Conservation (phyloP, 2,113 vertebrate genomes). For the Indicator maculatus region DNA sequence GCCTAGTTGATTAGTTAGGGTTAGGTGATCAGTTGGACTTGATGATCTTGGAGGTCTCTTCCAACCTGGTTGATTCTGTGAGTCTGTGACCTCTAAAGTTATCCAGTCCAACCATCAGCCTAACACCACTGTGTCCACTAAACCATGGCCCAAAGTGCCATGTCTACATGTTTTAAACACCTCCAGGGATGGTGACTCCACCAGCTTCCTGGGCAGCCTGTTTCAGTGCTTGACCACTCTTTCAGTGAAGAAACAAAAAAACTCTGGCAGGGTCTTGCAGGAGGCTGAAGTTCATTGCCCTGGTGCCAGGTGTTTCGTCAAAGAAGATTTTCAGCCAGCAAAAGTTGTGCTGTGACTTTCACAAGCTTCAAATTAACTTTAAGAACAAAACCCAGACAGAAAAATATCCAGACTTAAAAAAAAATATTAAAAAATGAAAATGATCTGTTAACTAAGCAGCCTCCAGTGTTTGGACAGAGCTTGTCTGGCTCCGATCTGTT, state of each 20-base stretch:
- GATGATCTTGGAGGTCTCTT: too few species aligned
- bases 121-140: too few species aligned
- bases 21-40: too few species aligned
- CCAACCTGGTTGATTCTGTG: too few species aligned
- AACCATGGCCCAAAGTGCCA: too few species aligned
- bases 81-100: too few species aligned
- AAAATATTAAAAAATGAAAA: not conserved
- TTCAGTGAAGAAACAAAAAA: not conserved
- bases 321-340: not conserved
- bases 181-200: too few species aligned
- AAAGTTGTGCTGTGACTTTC: not conserved
- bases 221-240: too few species aligned
- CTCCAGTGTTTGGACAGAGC: not conserved
- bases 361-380: not conserved
- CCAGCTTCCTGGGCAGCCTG: too few species aligned
- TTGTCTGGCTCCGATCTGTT: not conserved
- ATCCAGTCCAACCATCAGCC: too few species aligned
- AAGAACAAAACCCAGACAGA: slow-evolving; percentile 50
- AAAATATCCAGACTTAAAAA: not conserved
- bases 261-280: not conserved
- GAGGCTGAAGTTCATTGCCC: not conserved
- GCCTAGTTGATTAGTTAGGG: too few species aligned
- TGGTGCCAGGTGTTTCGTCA: not conserved
- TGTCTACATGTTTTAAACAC: too few species aligned
- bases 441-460: not conserved